These are phyloP conservation scores for Sarcoramphus papa DNA, from an alignment of 2,797 vertebrate species.

Conservation along the genomic window DNA sequence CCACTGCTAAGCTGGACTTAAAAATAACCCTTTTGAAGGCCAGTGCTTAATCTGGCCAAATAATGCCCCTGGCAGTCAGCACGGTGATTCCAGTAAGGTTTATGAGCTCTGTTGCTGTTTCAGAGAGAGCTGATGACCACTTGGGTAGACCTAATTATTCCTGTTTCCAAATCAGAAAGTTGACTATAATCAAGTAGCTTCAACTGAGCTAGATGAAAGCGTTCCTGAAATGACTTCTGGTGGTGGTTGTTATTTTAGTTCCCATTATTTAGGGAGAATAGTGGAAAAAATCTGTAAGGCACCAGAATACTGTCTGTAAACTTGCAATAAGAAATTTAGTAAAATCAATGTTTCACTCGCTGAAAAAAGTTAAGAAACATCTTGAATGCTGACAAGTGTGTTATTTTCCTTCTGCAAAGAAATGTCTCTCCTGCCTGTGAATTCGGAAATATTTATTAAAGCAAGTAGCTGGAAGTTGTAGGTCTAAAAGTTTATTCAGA, in stretches of 20 bases:
- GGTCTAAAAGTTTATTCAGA: not conserved
- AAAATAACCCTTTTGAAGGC: not conserved
- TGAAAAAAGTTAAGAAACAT: not conserved
- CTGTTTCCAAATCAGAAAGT: not conserved
- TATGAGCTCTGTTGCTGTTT: not conserved
- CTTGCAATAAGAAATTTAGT: not conserved
- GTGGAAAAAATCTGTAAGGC: not conserved
- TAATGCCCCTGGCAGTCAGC: not conserved
- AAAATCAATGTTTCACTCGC: not conserved
- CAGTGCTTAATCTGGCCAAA: not conserved
- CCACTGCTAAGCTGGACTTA: not conserved
- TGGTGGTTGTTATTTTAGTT: not conserved
- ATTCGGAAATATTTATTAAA: not conserved
- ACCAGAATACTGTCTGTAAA: not conserved
- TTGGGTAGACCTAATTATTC: not conserved
- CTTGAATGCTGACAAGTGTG: not conserved
- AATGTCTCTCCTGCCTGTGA: not conserved
- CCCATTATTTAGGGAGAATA: not conserved
- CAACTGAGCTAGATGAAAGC: not conserved
- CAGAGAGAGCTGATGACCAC: not conserved
- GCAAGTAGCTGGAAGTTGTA: not conserved
- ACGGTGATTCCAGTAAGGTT: not conserved
- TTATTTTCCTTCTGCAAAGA: not conserved
- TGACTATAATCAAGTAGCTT: not conserved
- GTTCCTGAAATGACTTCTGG: not conserved